Conservation (phyloP, 1,140 invertebrate species). For the Bombus superbus region DNA sequence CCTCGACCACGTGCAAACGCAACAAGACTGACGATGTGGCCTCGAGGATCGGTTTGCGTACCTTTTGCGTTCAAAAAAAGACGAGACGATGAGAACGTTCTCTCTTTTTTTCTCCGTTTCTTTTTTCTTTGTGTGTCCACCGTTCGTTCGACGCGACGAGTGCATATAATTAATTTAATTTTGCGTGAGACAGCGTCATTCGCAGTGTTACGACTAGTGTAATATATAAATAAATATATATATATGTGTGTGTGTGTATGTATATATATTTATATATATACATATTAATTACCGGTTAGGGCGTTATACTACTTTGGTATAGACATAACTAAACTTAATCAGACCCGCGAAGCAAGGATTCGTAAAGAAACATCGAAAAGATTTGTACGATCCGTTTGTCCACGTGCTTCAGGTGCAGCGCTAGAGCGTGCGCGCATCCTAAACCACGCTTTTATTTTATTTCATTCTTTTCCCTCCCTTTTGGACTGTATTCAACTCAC, state of each 20-base stretch:
- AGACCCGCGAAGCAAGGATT: not conserved
- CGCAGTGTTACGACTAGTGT: slow-evolving; percentile 53
- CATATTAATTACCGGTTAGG: slow-evolving; percentile 65
- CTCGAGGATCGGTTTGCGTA: slow-evolving; percentile 33
- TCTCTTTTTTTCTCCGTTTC: not conserved
- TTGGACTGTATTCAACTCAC: not conserved
- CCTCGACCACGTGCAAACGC: slow-evolving; percentile 64
- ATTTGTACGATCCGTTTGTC: not conserved
- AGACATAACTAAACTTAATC: slow-evolving; percentile 71
- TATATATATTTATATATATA: slow-evolving; percentile 48
- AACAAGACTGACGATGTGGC: slow-evolving; percentile 72
- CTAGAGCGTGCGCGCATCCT: not conserved
- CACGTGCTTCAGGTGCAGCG: not conserved
- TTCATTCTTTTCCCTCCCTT: not conserved
- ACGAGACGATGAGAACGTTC: not conserved
- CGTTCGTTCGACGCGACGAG: slow-evolving; percentile 32
- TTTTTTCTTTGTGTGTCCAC: slow-evolving; percentile 16
- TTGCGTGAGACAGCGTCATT: slow-evolving; percentile 33
- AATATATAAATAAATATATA: slow-evolving; percentile 55
- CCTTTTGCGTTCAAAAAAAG: not conserved
- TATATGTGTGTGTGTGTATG: slow-evolving; percentile 23
- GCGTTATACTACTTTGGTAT: slow-evolving; percentile 68
- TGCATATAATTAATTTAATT: slow-evolving; percentile 58
- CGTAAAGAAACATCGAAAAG: not conserved
- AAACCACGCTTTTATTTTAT: not conserved